A percentile compares a stretch with the other conserved stretches of the same genome.
Evolutionary conservation across 1,140 invertebrate species (phyloP).

Genomic region (Dolichoris vasculosae): DNA sequence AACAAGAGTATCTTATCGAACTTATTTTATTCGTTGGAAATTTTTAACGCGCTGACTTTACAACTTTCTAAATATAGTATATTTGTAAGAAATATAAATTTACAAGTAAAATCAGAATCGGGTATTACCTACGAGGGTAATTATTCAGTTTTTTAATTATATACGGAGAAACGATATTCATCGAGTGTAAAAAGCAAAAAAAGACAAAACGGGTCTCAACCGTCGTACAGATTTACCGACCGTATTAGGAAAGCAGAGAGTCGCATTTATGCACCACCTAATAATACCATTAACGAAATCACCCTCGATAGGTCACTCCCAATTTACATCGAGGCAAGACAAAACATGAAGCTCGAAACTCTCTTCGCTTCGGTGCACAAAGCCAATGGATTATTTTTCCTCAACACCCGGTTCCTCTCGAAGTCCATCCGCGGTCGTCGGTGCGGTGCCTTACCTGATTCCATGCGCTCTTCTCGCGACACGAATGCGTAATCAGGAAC

Average conservation of each 20-base stretch:
- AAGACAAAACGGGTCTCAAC: conserved; percentile 44
- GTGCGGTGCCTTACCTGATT: background rate
- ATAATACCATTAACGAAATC: conserved; percentile 25
- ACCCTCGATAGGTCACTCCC: conserved; percentile 36
- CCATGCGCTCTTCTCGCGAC: background rate
- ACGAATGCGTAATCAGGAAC: conserved; percentile 38
- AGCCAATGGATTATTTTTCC: background rate
- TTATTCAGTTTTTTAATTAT: conserved; percentile 49
- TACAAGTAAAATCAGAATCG: background rate
- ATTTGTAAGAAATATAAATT: background rate
- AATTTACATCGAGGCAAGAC: conserved; percentile 34
- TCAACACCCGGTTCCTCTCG: background rate
- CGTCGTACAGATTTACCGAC: conserved; percentile 32
- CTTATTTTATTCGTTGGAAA: background rate
- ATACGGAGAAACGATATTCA: conserved; percentile 21
- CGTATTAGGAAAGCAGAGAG: conserved; percentile 23
- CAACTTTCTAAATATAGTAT: background rate
- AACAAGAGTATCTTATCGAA: background rate
- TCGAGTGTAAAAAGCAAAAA: conserved; percentile 38
- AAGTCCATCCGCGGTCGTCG: background rate
- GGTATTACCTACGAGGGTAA: background rate
- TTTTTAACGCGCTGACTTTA: background rate
- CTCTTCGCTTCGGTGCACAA: conserved; percentile 26
- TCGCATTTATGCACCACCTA: background rate
- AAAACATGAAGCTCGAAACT: background rate